phyloP scores from a whole-genome alignment of 2,113 vertebrate species.

The Colinus virginianus region DNA sequence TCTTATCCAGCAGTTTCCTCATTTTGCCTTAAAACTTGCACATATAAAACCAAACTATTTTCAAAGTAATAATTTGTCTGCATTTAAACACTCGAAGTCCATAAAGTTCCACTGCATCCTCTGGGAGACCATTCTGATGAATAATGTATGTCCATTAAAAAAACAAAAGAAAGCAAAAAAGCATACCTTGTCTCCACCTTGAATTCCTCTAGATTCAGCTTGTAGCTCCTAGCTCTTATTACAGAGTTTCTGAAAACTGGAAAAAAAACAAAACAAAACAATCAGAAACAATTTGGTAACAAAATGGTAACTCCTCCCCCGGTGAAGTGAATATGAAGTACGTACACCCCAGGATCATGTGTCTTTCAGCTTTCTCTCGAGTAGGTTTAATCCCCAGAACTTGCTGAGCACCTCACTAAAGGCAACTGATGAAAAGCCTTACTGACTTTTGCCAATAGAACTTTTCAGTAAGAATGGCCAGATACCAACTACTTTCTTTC shows the following conservation, averaged over 20 bases:
- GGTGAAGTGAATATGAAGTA: not conserved
- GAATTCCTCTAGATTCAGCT: not conserved
- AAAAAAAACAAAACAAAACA: not conserved
- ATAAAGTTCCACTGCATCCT: not conserved
- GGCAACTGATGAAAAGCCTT: not conserved
- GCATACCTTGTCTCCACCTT: not conserved
- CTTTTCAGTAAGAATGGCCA: not conserved
- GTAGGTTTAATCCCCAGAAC: not conserved
- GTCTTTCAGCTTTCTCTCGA: not conserved
- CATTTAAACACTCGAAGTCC: not conserved
- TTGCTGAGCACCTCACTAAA: not conserved
- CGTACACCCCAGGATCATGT: not conserved
- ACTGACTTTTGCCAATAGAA: not conserved
- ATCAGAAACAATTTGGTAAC: not conserved
- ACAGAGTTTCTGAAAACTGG: accelerated
- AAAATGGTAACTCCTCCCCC: not conserved
- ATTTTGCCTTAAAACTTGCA: not conserved
- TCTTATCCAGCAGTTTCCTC: not conserved
- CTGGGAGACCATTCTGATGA: not conserved
- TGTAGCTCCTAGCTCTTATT: not conserved
- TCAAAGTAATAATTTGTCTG: not conserved
- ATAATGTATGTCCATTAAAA: not conserved
- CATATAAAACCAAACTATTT: not conserved
- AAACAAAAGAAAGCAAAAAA: not conserved
- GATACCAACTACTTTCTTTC: not conserved